A percentile compares a stretch with the other conserved stretches of the same genome.
Conservation (phyloP, 2,113 vertebrate species). For the Phodopus roborovskii region DNA sequence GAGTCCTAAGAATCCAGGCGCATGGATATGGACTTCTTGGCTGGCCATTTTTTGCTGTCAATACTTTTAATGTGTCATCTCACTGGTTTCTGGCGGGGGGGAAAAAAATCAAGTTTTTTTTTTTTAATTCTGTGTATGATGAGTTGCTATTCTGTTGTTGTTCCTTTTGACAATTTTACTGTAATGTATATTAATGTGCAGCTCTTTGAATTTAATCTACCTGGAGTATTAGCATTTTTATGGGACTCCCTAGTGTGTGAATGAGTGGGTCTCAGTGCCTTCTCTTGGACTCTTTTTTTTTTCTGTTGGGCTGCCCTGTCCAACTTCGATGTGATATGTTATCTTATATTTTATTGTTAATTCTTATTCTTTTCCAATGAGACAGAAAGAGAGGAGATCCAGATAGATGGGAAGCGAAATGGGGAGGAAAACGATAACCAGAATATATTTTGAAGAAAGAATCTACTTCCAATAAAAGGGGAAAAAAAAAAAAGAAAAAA, state of each 20-base stretch:
- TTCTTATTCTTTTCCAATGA: neutral
- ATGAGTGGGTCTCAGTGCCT: neutral
- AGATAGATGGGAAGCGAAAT: no score
- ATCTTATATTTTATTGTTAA: neutral
- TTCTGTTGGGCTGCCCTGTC: neutral
- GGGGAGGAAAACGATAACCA: neutral
- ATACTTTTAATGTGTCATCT: neutral
- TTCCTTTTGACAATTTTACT: slow-evolving; percentile 40
- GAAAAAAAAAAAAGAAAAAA: neutral
- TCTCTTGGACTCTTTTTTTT: neutral
- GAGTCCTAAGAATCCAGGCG: neutral
- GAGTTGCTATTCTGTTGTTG: slow-evolving; percentile 25
- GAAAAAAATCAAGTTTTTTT: neutral
- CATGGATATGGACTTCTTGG: slow-evolving; percentile 26
- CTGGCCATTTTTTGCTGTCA: neutral
- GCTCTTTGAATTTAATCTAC: slow-evolving; percentile 13
- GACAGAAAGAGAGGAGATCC: neutral
- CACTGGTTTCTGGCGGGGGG: neutral
- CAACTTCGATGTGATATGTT: neutral
- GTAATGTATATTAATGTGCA: neutral
- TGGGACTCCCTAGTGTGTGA: neutral
- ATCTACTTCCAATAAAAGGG: neutral
- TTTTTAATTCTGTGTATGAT: neutral
- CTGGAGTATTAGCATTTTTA: neutral
- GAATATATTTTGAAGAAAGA: neutral